phyloP scores from a whole-genome alignment of 1,140 invertebrate species.

The Halesus radiatus region DNA sequence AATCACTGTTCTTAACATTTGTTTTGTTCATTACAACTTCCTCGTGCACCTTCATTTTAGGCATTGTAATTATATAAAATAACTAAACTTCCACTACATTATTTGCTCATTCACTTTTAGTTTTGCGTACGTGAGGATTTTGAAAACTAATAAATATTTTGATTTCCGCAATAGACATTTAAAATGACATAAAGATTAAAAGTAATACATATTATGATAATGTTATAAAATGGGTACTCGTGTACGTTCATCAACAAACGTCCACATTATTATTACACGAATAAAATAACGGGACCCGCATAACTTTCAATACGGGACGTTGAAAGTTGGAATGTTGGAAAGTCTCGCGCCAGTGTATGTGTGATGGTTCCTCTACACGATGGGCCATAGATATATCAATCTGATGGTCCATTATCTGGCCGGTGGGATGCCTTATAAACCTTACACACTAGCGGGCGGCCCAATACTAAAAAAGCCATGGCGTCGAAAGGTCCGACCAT shows the following conservation, averaged over 20 bases:
- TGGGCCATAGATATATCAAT: too few relatives aligned
- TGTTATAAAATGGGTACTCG: neutral
- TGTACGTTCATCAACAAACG: neutral
- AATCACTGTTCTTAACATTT: neutral
- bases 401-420: too few relatives aligned
- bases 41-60: slow-evolving; percentile 1
- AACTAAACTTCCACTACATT: neutral
- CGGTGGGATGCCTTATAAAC: too few relatives aligned
- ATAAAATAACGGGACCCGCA: slow-evolving; percentile 40
- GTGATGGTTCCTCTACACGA: too few relatives aligned
- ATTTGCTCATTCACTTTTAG: neutral
- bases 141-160: slow-evolving; percentile 10
- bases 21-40: neutral
- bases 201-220: neutral
- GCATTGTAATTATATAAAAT: neutral
- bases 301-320: slow-evolving; percentile 22
- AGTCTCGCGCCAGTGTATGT: slow-evolving; percentile 12
- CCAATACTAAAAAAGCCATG: too few relatives aligned
- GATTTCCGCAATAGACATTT: neutral
- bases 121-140: neutral
- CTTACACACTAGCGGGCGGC: too few relatives aligned
- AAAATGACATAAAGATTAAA: neutral
- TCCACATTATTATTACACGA: neutral
- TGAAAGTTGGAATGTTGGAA: neutral
- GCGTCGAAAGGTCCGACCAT: too few relatives aligned